A percentile compares a stretch with the other conserved stretches of the same genome.
Conservation (phyloP, 2,113 vertebrate genomes). For the Microtus ochrogaster region DNA sequence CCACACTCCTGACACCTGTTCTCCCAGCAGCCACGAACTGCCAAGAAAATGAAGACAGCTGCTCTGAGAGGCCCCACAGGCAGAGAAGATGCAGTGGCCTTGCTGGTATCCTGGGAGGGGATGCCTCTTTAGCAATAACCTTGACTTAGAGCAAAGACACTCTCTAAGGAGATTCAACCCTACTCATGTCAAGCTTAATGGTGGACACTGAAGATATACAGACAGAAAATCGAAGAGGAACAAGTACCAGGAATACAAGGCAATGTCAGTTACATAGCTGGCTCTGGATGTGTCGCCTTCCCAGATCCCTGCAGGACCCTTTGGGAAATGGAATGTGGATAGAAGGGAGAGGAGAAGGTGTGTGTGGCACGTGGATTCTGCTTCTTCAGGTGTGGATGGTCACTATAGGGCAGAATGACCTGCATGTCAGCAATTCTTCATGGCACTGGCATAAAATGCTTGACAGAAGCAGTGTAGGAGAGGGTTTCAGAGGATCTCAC, state of each 20-base stretch:
- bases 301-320: background rate
- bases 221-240: background rate
- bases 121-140: background rate
- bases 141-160: constrained; percentile 31
- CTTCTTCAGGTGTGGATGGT: background rate
- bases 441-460: background rate
- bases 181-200: background rate
- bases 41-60: background rate
- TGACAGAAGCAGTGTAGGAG: background rate
- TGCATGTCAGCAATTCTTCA: background rate
- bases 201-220: background rate
- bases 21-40: background rate
- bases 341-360: background rate
- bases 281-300: background rate
- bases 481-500: background rate
- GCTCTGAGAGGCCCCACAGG: background rate
- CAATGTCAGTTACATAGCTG: background rate
- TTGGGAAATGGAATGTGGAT: background rate
- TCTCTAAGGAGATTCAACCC: background rate
- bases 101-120: background rate
- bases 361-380: background rate
- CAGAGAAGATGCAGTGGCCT: background rate
- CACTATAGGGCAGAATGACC: background rate
- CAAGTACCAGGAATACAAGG: background rate
- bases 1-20: background rate